These are phyloP conservation scores for Fragum fragum DNA, from an alignment of 2,888 invertebrate species.

Conservation along the genomic window DNA sequence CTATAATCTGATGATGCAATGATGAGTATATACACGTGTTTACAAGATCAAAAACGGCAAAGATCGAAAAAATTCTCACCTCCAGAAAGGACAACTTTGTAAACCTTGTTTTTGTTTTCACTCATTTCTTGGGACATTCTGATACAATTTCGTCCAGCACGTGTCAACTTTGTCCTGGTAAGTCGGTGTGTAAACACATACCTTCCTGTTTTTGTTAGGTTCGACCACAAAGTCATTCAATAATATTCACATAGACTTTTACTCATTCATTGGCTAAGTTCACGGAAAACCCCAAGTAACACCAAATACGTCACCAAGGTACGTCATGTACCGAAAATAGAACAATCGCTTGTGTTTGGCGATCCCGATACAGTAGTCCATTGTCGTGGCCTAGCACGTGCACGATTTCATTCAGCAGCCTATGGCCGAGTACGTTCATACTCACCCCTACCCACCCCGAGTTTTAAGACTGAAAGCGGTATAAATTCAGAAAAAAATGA, in stretches of 20 bases:
- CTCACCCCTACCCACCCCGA: too few species aligned
- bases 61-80: conserved; percentile 88
- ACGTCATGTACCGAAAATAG: conserved; percentile 1
- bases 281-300: not conserved
- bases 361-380: too few species aligned
- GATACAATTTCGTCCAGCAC: conserved; percentile 26
- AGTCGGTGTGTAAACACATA: conserved; percentile 46
- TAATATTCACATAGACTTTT: not conserved
- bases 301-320: not conserved
- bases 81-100: conserved; percentile 95
- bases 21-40: not conserved
- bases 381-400: too few species aligned
- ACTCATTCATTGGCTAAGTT: not conserved
- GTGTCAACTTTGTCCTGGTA: conserved; percentile 46
- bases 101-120: conserved; percentile 89
- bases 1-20: conserved; percentile 20
- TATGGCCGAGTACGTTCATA: too few species aligned
- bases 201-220: conserved; percentile 2
- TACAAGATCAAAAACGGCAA: not conserved
- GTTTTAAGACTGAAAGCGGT: too few species aligned
- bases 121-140: conserved; percentile 78
- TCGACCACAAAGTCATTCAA: conserved; percentile 28
- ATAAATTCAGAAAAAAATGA: too few species aligned
- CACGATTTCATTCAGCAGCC: too few species aligned
- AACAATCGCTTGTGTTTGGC: not conserved